Conservation (phyloP, 2,888 invertebrate species). For the Aelia acuminata region DNA sequence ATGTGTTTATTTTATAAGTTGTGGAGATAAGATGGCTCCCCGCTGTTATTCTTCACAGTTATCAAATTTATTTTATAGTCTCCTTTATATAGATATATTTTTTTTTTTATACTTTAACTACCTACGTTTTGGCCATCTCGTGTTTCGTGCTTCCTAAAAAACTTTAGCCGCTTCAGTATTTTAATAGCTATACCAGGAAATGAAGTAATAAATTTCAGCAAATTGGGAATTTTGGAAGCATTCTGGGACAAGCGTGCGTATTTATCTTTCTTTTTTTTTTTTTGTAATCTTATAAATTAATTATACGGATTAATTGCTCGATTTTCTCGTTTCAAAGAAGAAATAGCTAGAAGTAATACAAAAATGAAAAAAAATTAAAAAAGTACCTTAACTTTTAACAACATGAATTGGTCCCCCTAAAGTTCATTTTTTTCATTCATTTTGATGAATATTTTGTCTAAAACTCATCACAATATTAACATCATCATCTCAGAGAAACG, state of each 20-base stretch:
- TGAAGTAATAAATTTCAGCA: neutral
- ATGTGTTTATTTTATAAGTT: conserved; percentile 34
- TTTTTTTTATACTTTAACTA: neutral
- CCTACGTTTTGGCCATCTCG: neutral
- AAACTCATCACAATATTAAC: too few species aligned
- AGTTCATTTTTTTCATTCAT: too few species aligned
- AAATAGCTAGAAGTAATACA: neutral
- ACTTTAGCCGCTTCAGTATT: neutral
- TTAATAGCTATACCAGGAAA: neutral
- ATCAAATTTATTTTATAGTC: neutral
- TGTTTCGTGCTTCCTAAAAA: neutral
- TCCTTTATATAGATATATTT: too few species aligned
- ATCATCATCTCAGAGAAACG: too few species aligned
- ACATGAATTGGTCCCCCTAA: too few species aligned
- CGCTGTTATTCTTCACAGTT: neutral
- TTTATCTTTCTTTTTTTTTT: neutral
- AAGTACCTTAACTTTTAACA: too few species aligned
- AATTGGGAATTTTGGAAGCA: neutral
- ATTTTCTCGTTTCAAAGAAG: neutral
- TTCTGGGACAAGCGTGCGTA: neutral
- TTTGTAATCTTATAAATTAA: neutral
- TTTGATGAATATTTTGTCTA: too few species aligned
- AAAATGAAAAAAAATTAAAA: neutral
- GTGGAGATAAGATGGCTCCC: neutral
- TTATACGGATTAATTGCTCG: neutral